phyloP scores from a whole-genome alignment of 2,888 invertebrate genomes.

The Drosophila robusta region DNA sequence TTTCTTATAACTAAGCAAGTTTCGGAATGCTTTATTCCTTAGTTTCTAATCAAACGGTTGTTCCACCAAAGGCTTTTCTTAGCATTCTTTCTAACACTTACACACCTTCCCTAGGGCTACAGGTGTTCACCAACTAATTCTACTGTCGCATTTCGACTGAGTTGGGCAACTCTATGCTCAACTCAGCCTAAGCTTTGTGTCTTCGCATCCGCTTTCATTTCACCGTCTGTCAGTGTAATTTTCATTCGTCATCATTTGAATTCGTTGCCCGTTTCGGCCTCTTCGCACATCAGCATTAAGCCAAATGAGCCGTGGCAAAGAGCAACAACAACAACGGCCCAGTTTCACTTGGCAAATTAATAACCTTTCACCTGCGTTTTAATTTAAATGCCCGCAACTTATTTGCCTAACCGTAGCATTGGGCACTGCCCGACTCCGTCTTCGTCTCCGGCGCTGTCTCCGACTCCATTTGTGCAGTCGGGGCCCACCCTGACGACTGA shows the following conservation, averaged over 20 bases:
- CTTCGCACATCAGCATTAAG: slow-evolving; percentile 63
- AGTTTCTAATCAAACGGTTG: no score
- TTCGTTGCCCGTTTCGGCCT: slow-evolving; percentile 17
- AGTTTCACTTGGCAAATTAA: slow-evolving; percentile 72
- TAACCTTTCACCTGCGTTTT: slow-evolving; percentile 80
- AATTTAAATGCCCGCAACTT: slow-evolving; percentile 72
- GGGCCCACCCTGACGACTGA: slow-evolving; percentile 33
- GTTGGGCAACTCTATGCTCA: no score
- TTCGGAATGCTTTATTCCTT: no score
- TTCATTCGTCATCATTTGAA: slow-evolving; percentile 30
- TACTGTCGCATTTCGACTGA: no score
- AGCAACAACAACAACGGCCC: slow-evolving; percentile 40
- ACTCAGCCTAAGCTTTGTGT: slow-evolving; percentile 6
- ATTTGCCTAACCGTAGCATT: slow-evolving; percentile 53
- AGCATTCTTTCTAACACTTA: no score
- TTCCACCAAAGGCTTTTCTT: no score
- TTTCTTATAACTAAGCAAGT: no score
- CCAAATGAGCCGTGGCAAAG: slow-evolving; percentile 66
- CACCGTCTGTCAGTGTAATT: slow-evolving; percentile 37
- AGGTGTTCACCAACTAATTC: no score
- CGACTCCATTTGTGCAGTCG: neutral
- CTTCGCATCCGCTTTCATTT: slow-evolving; percentile 48
- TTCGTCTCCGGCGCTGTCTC: neutral
- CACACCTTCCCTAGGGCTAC: no score
- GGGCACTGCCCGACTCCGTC: slow-evolving; percentile 3